Evolutionary conservation across 2,113 vertebrate genomes (phyloP).

Genomic region (Porphyrio hochstetteri): DNA sequence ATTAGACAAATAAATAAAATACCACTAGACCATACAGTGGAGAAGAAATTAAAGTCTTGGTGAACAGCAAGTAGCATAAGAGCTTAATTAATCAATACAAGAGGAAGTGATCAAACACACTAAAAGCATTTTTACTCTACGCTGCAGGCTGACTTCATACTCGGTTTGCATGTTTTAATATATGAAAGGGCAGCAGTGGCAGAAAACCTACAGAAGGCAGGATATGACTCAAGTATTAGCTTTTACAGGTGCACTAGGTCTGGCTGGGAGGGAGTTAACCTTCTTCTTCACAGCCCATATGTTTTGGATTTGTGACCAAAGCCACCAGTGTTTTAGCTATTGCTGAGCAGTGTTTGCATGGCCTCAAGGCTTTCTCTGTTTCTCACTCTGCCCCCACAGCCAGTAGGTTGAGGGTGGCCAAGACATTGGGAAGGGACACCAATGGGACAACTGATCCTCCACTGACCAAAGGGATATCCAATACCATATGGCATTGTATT

Average conservation of each 20-base stretch:
- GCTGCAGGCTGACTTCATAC: neutral
- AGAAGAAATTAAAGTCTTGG: neutral
- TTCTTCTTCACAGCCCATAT: fast-evolving
- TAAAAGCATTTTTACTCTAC: neutral
- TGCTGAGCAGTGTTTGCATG: neutral
- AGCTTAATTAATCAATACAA: neutral
- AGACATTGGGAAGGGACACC: neutral
- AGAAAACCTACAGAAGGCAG: neutral
- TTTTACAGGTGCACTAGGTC: neutral
- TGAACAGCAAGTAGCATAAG: neutral
- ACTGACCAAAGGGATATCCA: neutral
- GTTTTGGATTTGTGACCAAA: neutral
- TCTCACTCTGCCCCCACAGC: fast-evolving
- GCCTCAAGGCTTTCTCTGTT: neutral
- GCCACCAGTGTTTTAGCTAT: neutral
- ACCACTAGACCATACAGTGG: neutral
- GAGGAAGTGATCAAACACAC: neutral
- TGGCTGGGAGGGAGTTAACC: neutral
- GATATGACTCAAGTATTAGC: neutral
- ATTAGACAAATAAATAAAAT: neutral
- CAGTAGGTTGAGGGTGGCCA: neutral
- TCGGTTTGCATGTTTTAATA: neutral
- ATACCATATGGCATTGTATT: neutral
- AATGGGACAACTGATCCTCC: neutral
- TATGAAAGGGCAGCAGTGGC: neutral